phyloP scores from a whole-genome alignment of 2,113 vertebrate genomes.

The Electrona antarctica region DNA sequence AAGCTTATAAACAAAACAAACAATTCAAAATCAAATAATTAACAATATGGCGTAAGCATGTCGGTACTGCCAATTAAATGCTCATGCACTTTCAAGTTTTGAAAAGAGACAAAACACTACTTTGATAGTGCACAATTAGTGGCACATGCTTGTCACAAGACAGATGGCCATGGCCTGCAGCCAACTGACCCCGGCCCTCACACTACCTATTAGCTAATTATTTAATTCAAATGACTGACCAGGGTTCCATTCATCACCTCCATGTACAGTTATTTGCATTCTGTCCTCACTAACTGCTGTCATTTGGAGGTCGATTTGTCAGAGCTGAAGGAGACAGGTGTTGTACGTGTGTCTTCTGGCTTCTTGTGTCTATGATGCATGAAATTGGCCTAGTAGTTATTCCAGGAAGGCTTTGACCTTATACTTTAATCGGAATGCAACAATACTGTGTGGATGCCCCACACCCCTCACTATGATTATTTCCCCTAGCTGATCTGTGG shows the following conservation, averaged over 20 bases:
- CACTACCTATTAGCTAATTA: conserved; percentile 48
- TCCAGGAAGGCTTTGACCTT: neutral
- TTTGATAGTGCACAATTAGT: neutral
- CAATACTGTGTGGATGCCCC: neutral
- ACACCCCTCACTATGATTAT: conserved; percentile 1
- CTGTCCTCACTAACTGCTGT: no score
- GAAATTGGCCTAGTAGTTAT: neutral
- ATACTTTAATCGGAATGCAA: neutral
- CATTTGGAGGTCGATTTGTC: no score
- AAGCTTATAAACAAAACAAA: no score
- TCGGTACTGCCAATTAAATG: no score
- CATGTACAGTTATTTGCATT: no score
- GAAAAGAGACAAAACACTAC: neutral
- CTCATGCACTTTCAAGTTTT: neutral
- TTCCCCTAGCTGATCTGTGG: conserved; percentile 28
- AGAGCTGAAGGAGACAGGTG: no score
- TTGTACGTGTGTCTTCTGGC: no score
- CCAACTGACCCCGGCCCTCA: conserved; percentile 43
- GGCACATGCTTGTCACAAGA: conserved; percentile 71
- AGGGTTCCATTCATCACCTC: neutral
- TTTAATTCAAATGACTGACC: conserved; percentile 11
- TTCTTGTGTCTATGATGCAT: no score
- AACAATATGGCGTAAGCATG: no score
- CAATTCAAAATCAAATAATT: no score
- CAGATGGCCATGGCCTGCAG: conserved; percentile 30